Percentiles rank a stretch among this genome's conserved stretches.
Evolutionary conservation across 2,888 invertebrate genomes (phyloP).

Genomic region (Ennomos fuscantarius): DNA sequence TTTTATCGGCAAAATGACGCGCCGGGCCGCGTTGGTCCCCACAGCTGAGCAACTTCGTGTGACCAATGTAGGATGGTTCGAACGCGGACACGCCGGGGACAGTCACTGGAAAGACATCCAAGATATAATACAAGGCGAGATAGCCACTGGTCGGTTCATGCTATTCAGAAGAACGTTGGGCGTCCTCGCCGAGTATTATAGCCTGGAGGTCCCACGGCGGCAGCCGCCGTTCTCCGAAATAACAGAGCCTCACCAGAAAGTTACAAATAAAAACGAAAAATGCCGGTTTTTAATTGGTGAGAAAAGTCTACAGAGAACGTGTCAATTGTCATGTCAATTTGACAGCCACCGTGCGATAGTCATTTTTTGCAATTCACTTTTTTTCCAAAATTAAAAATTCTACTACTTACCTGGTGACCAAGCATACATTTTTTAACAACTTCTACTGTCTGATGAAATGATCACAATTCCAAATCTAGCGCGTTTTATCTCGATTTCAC

Average conservation of each 20-base stretch:
- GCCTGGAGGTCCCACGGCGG: slow-evolving; percentile 65
- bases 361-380: slow-evolving; percentile 3
- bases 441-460: not conserved
- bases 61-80: slow-evolving; percentile 39
- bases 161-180: slow-evolving; percentile 72
- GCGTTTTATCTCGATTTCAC: slow-evolving; percentile 3
- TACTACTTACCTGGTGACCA: slow-evolving; percentile 18
- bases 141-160: slow-evolving; percentile 61
- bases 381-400: not conserved
- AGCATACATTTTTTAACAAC: not conserved
- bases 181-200: slow-evolving; percentile 74
- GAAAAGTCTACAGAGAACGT: slow-evolving; percentile 4
- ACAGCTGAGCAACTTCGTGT: slow-evolving; percentile 50
- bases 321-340: slow-evolving; percentile 1
- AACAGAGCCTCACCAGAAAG: slow-evolving; percentile 55
- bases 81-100: slow-evolving; percentile 41
- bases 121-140: slow-evolving; percentile 73
- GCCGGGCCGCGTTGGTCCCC: slow-evolving; percentile 53
- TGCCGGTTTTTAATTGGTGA: not conserved
- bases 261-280: not conserved
- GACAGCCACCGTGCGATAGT: slow-evolving; percentile 9
- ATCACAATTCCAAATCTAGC: no score
- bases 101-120: slow-evolving; percentile 74
- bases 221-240: slow-evolving; percentile 77
- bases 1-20: slow-evolving; percentile 57